These are phyloP conservation scores for Gandaritis pyraliata DNA, from an alignment of 2,888 invertebrate species.

Conservation along the genomic window DNA sequence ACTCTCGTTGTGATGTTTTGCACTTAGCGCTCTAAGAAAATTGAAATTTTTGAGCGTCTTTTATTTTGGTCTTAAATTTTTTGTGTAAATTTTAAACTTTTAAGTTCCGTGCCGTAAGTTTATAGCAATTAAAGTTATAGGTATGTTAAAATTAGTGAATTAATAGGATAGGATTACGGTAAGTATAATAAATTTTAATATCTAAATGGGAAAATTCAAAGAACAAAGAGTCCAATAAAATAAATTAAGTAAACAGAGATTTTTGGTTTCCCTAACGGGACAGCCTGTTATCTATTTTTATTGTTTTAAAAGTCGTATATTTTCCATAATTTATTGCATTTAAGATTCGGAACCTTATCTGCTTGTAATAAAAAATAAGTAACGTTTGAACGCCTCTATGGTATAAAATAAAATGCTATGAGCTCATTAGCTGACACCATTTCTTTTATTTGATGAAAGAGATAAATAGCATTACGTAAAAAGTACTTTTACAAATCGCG, in stretches of 20 bases:
- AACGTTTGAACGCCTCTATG: constrained; percentile 4
- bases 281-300: neutral
- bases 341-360: constrained; percentile 1
- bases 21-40: too few species aligned
- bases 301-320: constrained; percentile 6
- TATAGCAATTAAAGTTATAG: too few species aligned
- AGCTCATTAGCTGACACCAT: neutral
- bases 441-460: neutral
- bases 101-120: too few species aligned
- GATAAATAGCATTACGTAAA: neutral
- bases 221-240: neutral
- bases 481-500: neutral
- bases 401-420: neutral
- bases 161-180: too few species aligned
- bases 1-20: too few species aligned
- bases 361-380: constrained; percentile 1
- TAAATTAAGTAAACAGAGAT: neutral
- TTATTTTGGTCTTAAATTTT: too few species aligned
- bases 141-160: too few species aligned
- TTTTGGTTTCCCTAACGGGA: neutral
- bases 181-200: too few species aligned
- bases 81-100: too few species aligned
- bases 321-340: constrained; percentile 1
- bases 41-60: too few species aligned
- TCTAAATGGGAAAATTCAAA: too few species aligned